Evolutionary conservation across 37 sponge, comb jelly and placozoan species (phyloP).

Genomic region (Aplysina aerophoba): DNA sequence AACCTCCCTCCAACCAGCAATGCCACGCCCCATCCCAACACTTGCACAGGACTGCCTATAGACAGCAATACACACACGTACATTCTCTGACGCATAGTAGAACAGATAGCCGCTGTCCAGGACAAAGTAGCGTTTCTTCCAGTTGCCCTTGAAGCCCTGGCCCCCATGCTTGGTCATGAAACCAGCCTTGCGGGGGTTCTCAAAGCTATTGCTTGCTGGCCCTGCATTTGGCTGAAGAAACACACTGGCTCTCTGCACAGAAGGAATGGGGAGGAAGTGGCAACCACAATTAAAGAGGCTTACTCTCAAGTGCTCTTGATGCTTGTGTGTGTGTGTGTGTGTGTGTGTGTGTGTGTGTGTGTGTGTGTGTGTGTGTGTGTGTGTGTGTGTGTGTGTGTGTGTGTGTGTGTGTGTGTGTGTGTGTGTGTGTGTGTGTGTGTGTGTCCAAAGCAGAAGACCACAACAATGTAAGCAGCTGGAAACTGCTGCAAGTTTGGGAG

Average conservation of each 20-base stretch:
- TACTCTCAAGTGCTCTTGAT: no score
- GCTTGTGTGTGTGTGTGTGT: constrained; percentile 25
- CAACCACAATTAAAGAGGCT: no score
- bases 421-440: constrained; percentile 30
- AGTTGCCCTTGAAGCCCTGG: constrained; percentile 72
- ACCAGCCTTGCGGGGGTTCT: constrained; percentile 63
- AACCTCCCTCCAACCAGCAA: no score
- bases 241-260: no score
- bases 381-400: constrained; percentile 31
- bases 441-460: constrained; percentile 10
- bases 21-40: no score
- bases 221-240: constrained; percentile 6
- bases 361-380: constrained; percentile 31
- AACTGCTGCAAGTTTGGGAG: no score
- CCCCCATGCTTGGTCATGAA: constrained; percentile 88
- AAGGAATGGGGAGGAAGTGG: no score
- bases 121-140: constrained; percentile 83
- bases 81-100: constrained; percentile 77
- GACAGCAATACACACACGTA: no score
- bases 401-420: constrained; percentile 25
- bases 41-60: no score
- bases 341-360: constrained; percentile 37
- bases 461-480: no score
- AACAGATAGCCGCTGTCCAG: constrained; percentile 81
- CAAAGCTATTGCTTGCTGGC: constrained; percentile 69